Base-by-base conservation (phyloP, 2,113 vertebrate species). In the Nannobrachium achirus region DNA sequence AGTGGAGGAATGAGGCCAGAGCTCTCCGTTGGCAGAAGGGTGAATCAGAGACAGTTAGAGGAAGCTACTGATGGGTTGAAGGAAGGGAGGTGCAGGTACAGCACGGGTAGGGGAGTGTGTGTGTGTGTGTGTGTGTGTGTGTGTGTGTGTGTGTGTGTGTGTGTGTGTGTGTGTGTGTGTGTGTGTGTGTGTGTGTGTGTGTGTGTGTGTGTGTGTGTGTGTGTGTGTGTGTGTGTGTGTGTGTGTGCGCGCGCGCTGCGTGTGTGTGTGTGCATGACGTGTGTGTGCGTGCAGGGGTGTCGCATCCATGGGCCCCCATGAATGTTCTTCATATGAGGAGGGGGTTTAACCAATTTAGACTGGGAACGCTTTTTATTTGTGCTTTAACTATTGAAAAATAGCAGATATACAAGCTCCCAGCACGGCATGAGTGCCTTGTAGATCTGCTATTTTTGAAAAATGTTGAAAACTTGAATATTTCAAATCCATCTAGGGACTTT, bases 1-100 rank as follows among this genome's bases (percentile, higher is more conserved):
- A 39, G 77, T 51, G 71, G 69, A 66, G 18, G 52, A 72, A 60
- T 15, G 8, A 60, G 44, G 61, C 15, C 44, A 19, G 41, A 55
- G 55, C 8, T 60, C 39, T 41, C 5, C 44, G 62, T 56, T 49
- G 71, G 73, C 63, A 51, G 65, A 38, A 25, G 46, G 46, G 63
- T 56, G 65, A 49, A 49, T 11, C 14, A 56, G 69, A 63, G 60
- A 67, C 63, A 41, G 48, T 38, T 15, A 4, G 44, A 40, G 71
- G 10, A 25, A 33, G 51, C 63, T 1, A 0, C 9, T 15, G 62
- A 50, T 18, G 51, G 39, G 42, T 45, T 8, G 33, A 11, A 25
- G 53, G 33, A 11, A 25, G 53, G 19, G 14, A 62, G 33, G 58
- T 56, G 59, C 55, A 51, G 68, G 65, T 48, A 63, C 63, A 63